Base-by-base conservation (phyloP, 2,888 invertebrate genomes). In the Aphidoletes aphidimyza region DNA sequence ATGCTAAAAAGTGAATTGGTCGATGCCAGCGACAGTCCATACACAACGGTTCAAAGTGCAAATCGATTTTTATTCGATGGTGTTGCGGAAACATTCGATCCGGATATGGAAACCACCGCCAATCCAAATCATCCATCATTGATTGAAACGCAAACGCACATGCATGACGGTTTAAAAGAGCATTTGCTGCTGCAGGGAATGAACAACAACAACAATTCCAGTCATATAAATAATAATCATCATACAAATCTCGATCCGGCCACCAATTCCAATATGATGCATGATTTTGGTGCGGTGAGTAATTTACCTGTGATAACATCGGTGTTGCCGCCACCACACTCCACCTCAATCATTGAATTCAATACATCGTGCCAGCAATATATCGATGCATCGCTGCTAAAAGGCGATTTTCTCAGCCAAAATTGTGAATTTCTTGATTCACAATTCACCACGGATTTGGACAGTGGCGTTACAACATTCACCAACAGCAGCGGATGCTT, bases 1-100 rank as follows among this genome's bases (percentile, higher is more conserved):
- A 89, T 90, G 0, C 84, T 87, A 30, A 90, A 90, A 85, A 89
- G 89, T 84, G 90, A 90, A 86, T 87, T 90, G 59, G 89, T 89
- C 83, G 90, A 90, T 86, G 88, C 89, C 6, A 89, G 89, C 86
- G 83, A 83, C 37, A 89, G 89, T 85, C 90, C 90, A 30, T 90
- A 90, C 83, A 90, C 90, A 83, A 90, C 89, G 6, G 89, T 89
- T 45, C 87, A 90, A 85, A 89, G 89, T 85, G 89, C 90, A n/a
- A 89, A 90, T 86, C 88, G 90, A 14, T 90, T 90, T 86, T 87
- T 90, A 36, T 90, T 89, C 86, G 90, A 90, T 87, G 88, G 87
- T 34, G 88, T 87, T 86, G 87, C 88, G 86, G 89, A 90, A 59
- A 89, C 87, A 84, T 88, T 89, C 36, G 90, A 90, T 83, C 88